Evolutionary conservation across 2,113 vertebrate genomes (phyloP).

Genomic region (Chaetura pelagica): DNA sequence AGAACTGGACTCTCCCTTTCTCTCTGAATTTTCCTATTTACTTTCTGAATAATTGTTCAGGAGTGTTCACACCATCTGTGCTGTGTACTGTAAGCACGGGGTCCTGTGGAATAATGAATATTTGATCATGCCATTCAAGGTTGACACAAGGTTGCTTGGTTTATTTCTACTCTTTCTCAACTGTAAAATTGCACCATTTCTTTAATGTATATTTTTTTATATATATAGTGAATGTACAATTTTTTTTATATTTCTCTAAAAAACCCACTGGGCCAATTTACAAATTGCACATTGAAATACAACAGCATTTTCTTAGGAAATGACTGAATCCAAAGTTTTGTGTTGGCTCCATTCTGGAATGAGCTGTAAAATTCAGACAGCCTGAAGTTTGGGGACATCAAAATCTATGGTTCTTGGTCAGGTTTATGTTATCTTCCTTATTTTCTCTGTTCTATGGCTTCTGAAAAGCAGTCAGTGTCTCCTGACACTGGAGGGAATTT

Average conservation of each 20-base stretch:
- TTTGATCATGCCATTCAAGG: slow-evolving; percentile 24
- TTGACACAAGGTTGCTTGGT: background rate
- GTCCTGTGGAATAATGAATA: slow-evolving; percentile 47
- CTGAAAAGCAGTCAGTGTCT: background rate
- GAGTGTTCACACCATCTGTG: slow-evolving; percentile 39
- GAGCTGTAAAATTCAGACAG: background rate
- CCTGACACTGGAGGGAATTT: background rate
- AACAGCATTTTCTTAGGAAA: background rate
- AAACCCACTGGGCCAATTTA: background rate
- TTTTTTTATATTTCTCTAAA: background rate
- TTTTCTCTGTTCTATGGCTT: background rate
- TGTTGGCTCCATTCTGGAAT: background rate
- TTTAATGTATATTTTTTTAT: background rate
- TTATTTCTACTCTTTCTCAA: background rate
- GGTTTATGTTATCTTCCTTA: background rate
- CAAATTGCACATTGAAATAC: background rate
- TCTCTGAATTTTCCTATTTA: background rate
- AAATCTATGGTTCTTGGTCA: background rate
- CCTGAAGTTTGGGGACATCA: background rate
- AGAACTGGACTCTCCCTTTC: background rate
- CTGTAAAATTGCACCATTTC: background rate
- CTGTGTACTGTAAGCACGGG: background rate
- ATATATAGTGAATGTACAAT: background rate
- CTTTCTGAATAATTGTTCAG: slow-evolving; percentile 4
- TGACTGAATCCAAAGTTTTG: background rate